Base-by-base conservation (phyloP, 1,140 invertebrate genomes). In the Saccostrea cuccullata region DNA sequence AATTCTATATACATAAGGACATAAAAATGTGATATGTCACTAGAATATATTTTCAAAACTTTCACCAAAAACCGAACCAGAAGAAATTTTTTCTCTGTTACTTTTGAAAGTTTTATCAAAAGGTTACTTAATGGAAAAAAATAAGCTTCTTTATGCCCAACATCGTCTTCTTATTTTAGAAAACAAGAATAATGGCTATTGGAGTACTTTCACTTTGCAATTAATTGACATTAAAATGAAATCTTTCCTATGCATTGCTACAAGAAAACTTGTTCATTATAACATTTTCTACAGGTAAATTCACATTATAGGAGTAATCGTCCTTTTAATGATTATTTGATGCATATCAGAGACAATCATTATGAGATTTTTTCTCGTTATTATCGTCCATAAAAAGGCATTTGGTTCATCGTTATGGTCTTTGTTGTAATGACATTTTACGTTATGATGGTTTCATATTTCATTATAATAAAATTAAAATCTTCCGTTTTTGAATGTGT, bases 131-230 rank as follows among this genome's bases (percentile, higher is more conserved):
- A 26, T 30, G 23, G 70, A 26, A 15, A 26, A n/a, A 77, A 77
- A 77, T 77, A 30, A 77, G 70, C 70, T 77, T 77, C 70, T 77
- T 73, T 73, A 30, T n/a, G 58, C 17, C 58, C 58, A 20, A 64
- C n/a, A 17, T 20, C n/a, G 6, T 17, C 17, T 20, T 64, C 15
- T n/a, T 20, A 6, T 20, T 17, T 15, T 20, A 64, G 15, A 20
- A 64, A 64, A 6, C 58, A 64, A 64, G 58, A 64, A 64, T 64
- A 64, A 64, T 64, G 17, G 58, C 58, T 64, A 17, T 20, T n/a
- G 17, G 58, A 20, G n/a, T 20, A 64, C 4, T 64, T 64, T 64
- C 2, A 64, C 15, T 64, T 17, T 64, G 58, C 17, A 6, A 64
- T 64, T 64, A 64, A 64, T 20, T 64, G 6, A 64, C 58, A n/a